Evolutionary conservation across 1,140 invertebrate species (phyloP), one percentile per base, ranked within the genome.

Genomic region (Himalopsyche phryganea): DNA sequence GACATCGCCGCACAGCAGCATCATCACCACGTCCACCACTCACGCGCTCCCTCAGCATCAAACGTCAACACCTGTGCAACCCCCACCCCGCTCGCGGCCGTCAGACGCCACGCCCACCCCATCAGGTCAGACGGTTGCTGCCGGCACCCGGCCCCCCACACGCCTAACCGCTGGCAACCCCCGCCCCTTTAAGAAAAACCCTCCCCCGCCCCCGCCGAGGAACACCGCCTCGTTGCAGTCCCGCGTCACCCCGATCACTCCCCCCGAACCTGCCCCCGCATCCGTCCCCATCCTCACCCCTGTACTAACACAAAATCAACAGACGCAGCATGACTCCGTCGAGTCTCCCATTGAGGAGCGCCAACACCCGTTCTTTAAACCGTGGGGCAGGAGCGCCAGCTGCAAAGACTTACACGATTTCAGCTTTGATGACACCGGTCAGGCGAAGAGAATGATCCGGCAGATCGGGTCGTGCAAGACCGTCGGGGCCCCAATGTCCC

Each of bases 361-460:
- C 9, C 23, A 28, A 5, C 23, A 70, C 18, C 55, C 62, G 10
- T 28, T 28, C 23, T 28, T 28, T 9, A 28, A 28, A 28, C 23
- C 83, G 20, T 87, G 85, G 85, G 82, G 87, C 50, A 86, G 89
- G 66, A 90, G 87, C 68, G 85, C 87, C 62, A 89, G 86, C 66
- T 91, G 89, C 74, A 83, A 85, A 68, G 87, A 90, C 65, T 77
- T 89, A 17, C 86, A 88, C 68, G 85, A 85, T 68, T 85, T 82
- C 67, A 85, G 82, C 68, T 86, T 86, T 68, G 84, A 86, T 61
- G 83, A 85, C 57, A 83, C 84, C 6, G 83, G 83, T 41, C 81
- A 82, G 67, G 76, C 83, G 60, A 80, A 81, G 66, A 75, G 76
- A 50, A 77, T 80, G 20, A 77, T 68, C 56, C 72, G 74, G 53